These are phyloP conservation scores for Neolamprologus brichardi DNA, from an alignment of 2,113 vertebrate genomes.

Conservation along the genomic window DNA sequence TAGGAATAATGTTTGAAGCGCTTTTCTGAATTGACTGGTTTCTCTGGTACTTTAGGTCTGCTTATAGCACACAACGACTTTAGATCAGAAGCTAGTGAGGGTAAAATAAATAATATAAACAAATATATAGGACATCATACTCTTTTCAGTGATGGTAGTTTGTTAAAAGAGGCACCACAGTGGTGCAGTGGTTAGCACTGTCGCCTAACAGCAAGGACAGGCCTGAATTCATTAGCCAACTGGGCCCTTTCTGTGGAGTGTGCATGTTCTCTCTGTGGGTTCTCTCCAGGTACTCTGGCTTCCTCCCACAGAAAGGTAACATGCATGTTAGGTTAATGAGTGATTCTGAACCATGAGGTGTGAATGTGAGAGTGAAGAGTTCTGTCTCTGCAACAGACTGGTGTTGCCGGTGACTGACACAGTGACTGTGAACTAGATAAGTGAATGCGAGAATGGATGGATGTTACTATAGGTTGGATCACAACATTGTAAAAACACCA, in stretches of 20 bases:
- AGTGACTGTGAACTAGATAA: not conserved
- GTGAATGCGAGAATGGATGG: not conserved
- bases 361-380: not conserved
- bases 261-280: not conserved
- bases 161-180: not conserved
- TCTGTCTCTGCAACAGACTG: not conserved
- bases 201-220: not conserved
- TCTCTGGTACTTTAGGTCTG: not conserved
- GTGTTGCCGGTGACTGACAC: not conserved
- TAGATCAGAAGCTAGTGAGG: not conserved
- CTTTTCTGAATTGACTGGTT: not conserved
- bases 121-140: not conserved
- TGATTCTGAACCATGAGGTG: not conserved
- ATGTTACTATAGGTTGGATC: not conserved
- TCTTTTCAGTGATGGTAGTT: not conserved
- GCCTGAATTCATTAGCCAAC: not conserved
- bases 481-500: not conserved
- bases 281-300: not conserved
- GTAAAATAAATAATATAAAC: not conserved
- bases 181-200: not conserved
- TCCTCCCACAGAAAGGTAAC: not conserved
- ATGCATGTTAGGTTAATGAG: not conserved
- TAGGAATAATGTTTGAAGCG: not conserved
- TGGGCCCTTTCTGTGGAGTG: not conserved
- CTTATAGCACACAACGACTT: not conserved